Percentiles rank a stretch among this genome's conserved stretches.
These are phyloP conservation scores for Centroberyx gerrardi DNA, from an alignment of 2,797 vertebrate species.

Conservation along the genomic window DNA sequence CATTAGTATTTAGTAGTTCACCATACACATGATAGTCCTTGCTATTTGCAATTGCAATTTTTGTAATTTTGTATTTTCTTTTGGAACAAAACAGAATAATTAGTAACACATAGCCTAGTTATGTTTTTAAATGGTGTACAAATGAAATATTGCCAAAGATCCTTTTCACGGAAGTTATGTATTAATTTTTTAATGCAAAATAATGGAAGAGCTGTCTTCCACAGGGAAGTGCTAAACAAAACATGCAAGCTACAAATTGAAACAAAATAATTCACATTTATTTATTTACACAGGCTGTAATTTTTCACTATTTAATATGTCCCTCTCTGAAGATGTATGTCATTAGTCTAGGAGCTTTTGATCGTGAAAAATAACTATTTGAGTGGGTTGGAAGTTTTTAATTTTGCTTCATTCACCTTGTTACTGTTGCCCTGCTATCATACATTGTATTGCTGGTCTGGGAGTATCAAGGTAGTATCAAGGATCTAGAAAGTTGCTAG, in stretches of 20 bases:
- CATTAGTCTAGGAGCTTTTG: background rate
- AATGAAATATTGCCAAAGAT: no score
- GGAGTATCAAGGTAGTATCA: background rate
- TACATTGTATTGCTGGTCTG: background rate
- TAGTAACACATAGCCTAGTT: no score
- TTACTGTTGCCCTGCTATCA: background rate
- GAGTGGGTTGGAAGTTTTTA: no score
- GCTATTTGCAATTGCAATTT: background rate
- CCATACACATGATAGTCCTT: background rate
- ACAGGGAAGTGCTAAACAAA: background rate
- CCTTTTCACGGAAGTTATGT: no score
- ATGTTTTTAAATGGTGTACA: no score
- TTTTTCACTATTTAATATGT: background rate
- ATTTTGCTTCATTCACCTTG: background rate
- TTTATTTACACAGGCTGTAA: background rate
- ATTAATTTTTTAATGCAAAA: no score
- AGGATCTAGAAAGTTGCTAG: background rate
- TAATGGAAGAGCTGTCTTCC: no score
- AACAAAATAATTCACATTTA: background rate
- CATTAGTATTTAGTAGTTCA: background rate
- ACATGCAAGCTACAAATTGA: background rate
- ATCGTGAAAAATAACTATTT: background rate
- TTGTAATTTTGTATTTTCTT: no score
- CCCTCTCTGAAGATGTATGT: background rate
- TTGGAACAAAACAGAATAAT: background rate